Evolutionary conservation across 1,140 invertebrate species (phyloP), one percentile per base, ranked within the genome.

Genomic region (Leptopilina clavipes): DNA sequence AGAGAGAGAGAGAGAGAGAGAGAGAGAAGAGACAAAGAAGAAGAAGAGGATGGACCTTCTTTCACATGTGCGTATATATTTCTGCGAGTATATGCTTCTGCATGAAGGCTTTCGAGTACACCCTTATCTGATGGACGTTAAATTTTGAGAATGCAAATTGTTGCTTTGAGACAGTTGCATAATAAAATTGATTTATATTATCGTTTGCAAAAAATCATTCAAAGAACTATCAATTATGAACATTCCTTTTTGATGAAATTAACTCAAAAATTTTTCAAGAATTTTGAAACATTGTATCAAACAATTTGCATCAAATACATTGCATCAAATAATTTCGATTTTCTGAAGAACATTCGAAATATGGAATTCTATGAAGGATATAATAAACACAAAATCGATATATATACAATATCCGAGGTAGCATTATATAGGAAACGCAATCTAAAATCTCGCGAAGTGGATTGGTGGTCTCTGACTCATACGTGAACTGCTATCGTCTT

Each of bases 401-500:
- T 65, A 65, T 31, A 65, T 65, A n/a, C 3, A 31, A 74, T 74
- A 77, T n/a, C n/a, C n/a, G 5, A 79, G 76, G 79, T 82, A 76
- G 79, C 74, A 79, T 76, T 74, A 78, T n/a, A n/a, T 72, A 22
- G 52, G 65, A 71, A 70, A 75, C 59, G 71, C 80, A 81, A 83
- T 84, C 83, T 80, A 31, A 77, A 81, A 84, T 83, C 83, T 83
- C 19, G 44, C 71, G 73, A 44, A 79, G 81, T 84, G 78, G 80
- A 76, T 65, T 65, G 77, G 76, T 76, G 76, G 77, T 77, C 77
- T 79, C 77, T 79, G 78, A 76, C 72, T 74, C 79, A 74, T 83
- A 82, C 81, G 76, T 77, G 10, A 25, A 71, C 78, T 81, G 81
- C 80, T 82, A 85, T 83, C 82, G 79, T 78, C 77, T 74, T 79